Conservation (phyloP, 2,113 vertebrate species). For the Platysternon megacephalum region DNA sequence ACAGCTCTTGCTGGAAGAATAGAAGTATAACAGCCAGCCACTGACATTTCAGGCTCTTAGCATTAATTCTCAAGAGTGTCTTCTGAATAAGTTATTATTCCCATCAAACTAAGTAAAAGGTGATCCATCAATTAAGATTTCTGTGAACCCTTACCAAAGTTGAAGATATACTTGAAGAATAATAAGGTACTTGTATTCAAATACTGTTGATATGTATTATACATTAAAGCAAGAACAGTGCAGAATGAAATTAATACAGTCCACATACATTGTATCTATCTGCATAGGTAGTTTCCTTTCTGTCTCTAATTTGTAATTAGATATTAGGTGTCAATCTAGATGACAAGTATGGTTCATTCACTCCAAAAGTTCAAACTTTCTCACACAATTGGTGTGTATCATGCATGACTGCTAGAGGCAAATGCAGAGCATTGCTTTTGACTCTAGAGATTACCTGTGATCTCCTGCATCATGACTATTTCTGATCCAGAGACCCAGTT, state of each 20-base stretch:
- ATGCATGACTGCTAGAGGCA: neutral
- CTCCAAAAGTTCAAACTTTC: neutral
- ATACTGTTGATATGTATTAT: neutral
- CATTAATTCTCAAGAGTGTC: neutral
- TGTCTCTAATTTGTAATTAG: neutral
- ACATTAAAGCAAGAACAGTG: neutral
- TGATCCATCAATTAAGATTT: neutral
- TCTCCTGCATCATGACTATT: neutral
- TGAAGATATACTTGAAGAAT: neutral
- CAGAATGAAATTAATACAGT: neutral
- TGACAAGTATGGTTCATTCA: neutral
- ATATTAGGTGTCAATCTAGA: neutral
- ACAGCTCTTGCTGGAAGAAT: neutral
- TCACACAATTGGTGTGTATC: neutral
- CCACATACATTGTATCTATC: neutral
- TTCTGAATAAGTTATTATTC: neutral
- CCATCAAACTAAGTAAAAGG: neutral
- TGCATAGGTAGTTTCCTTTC: neutral
- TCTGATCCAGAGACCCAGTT: neutral
- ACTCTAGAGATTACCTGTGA: neutral
- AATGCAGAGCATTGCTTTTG: neutral
- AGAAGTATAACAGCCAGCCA: neutral
- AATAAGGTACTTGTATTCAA: constrained; percentile 3
- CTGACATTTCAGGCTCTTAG: neutral
- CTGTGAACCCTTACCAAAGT: neutral